Evolutionary conservation across 2,888 invertebrate species (phyloP).

Genomic region (Protodeltote pygarga): DNA sequence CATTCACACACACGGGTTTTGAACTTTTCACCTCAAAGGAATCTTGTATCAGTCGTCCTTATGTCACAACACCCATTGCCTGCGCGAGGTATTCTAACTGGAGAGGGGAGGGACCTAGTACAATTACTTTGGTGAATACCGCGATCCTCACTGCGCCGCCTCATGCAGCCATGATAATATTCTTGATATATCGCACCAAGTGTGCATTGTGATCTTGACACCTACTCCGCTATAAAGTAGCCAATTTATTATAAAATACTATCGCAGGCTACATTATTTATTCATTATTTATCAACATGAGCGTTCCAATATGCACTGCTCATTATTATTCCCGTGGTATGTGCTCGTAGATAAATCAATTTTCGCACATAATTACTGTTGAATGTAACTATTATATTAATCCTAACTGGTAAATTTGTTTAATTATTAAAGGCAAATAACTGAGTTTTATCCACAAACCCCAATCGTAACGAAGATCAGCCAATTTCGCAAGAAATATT

Average conservation of each 20-base stretch:
- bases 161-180: conserved; percentile 63
- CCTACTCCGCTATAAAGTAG: conserved; percentile 60
- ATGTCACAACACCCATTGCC: conserved; percentile 59
- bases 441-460: too few species aligned
- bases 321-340: conserved; percentile 54
- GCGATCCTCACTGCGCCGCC: conserved; percentile 51
- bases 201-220: conserved; percentile 67
- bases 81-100: conserved; percentile 52
- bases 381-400: conserved; percentile 9
- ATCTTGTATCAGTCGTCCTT: conserved; percentile 63
- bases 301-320: conserved; percentile 38
- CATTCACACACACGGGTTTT: conserved; percentile 38
- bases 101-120: conserved; percentile 53
- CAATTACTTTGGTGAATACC: conserved; percentile 65
- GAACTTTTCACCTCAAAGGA: conserved; percentile 57
- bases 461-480: too few species aligned
- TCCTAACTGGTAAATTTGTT: conserved; percentile 18
- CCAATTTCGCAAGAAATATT: too few species aligned
- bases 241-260: conserved; percentile 67
- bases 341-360: conserved; percentile 54
- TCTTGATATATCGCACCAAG: conserved; percentile 68
- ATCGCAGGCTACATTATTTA: conserved; percentile 58
- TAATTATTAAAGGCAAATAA: too few species aligned
- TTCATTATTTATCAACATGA: conserved; percentile 58
- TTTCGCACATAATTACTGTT: conserved; percentile 39